Evolutionary conservation across 2,797 vertebrate species (phyloP).

Genomic region (Poeciliopsis gracilis): DNA sequence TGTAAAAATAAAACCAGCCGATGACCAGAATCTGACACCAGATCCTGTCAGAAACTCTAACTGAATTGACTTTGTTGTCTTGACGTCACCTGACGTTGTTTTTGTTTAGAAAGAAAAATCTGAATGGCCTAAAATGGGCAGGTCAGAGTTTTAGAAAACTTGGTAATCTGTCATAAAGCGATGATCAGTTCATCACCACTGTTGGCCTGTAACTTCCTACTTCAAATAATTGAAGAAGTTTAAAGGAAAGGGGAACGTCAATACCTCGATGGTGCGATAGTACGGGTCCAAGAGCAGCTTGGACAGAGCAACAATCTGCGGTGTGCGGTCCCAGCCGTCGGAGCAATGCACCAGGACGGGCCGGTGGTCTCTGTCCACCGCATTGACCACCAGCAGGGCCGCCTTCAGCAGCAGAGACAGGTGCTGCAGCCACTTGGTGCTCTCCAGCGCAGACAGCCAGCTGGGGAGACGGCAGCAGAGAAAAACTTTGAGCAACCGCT

Average conservation of each 20-base stretch:
- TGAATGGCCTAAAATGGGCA: background rate
- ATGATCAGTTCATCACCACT: background rate
- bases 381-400: constrained; percentile 89
- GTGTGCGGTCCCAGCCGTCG: constrained; percentile 97
- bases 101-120: background rate
- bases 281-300: constrained; percentile 96
- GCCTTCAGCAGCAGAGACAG: constrained; percentile 95
- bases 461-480: constrained; percentile 69
- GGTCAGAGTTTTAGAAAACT: background rate
- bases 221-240: background rate
- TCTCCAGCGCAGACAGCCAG: constrained; percentile 98
- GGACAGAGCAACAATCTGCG: constrained; percentile 94
- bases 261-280: constrained; percentile 95
- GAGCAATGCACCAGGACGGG: constrained; percentile 97
- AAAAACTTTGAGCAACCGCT: background rate
- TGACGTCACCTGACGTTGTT: background rate
- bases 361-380: constrained; percentile 91
- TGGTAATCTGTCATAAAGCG: background rate
- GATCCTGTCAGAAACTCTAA: background rate
- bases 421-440: constrained; percentile 98
- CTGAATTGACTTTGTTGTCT: background rate
- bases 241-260: constrained; percentile 4
- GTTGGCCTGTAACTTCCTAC: background rate
- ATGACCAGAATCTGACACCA: background rate
- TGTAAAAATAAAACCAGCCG: background rate